Evolutionary conservation across 1,140 invertebrate genomes (phyloP).

Genomic region (Medauroidea extradentata): DNA sequence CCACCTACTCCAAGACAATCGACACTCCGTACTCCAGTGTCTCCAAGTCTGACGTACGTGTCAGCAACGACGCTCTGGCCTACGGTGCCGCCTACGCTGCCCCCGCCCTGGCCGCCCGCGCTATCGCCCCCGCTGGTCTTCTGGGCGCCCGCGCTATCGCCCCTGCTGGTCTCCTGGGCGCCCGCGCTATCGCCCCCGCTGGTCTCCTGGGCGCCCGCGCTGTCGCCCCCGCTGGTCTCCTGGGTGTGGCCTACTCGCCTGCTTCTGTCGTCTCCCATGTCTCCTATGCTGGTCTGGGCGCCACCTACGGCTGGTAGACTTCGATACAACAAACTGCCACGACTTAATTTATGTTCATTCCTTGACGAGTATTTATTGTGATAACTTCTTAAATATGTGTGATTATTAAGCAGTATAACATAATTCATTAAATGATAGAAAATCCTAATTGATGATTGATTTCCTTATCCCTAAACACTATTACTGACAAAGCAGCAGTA

Average conservation of each 20-base stretch:
- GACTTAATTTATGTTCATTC: no score
- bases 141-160: constrained; percentile 16
- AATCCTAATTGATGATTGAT: no score
- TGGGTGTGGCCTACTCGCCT: constrained; percentile 27
- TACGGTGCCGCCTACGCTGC: no score
- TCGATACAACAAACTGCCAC: no score
- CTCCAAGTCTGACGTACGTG: constrained; percentile 38
- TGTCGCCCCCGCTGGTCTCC: constrained; percentile 19
- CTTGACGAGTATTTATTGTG: no score
- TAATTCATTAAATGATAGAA: no score
- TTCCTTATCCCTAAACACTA: no score
- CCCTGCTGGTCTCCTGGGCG: constrained; percentile 16
- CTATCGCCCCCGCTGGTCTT: constrained; percentile 15
- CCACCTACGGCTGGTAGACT: constrained; percentile 36
- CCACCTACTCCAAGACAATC: constrained; percentile 38
- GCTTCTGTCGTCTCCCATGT: constrained; percentile 21
- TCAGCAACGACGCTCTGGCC: constrained; percentile 37
- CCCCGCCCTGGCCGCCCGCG: no score
- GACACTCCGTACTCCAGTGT: constrained; percentile 39
- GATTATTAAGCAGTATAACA: no score
- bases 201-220: constrained; percentile 28
- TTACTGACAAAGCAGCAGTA: no score
- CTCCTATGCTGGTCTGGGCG: constrained; percentile 45
- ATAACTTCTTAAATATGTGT: not conserved
- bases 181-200: constrained; percentile 30